phyloP scores from a whole-genome alignment of 2,797 vertebrate species.

The Pelochelys cantorii region DNA sequence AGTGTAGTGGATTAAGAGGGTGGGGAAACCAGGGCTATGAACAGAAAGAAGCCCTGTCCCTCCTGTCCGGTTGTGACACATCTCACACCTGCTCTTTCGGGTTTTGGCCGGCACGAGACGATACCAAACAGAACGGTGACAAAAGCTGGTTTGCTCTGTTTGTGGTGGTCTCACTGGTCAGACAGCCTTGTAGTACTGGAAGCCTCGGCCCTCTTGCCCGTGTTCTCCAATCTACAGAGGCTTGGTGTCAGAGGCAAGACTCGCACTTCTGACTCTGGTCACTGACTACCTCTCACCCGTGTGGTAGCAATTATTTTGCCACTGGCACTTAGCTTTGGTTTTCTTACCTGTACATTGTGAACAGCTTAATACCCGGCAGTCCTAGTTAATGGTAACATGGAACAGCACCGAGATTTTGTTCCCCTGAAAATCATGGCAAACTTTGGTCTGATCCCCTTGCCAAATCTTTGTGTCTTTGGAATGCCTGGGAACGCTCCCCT shows the following conservation, averaged over 20 bases:
- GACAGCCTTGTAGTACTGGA: background rate
- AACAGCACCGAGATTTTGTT: no score
- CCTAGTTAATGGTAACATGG: background rate
- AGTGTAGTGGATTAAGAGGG: background rate
- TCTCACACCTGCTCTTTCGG: background rate
- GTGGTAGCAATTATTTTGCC: background rate
- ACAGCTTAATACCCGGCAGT: background rate
- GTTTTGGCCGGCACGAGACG: background rate
- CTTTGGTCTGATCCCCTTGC: background rate
- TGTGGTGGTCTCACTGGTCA: background rate
- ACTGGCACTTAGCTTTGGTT: background rate
- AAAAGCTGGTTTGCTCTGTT: background rate
- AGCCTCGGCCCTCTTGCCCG: background rate
- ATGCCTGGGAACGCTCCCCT: no score
- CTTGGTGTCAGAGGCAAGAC: background rate
- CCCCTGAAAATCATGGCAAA: background rate
- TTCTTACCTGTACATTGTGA: background rate
- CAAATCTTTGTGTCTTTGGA: background rate
- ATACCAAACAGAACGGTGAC: rapidly evolving
- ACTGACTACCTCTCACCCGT: background rate
- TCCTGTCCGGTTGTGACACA: background rate
- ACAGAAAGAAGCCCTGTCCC: background rate
- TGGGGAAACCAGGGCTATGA: background rate
- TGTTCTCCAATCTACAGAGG: background rate
- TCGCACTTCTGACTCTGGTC: background rate